phyloP scores from a whole-genome alignment of 2,888 invertebrate species.

The Stenotaenia linearis region DNA sequence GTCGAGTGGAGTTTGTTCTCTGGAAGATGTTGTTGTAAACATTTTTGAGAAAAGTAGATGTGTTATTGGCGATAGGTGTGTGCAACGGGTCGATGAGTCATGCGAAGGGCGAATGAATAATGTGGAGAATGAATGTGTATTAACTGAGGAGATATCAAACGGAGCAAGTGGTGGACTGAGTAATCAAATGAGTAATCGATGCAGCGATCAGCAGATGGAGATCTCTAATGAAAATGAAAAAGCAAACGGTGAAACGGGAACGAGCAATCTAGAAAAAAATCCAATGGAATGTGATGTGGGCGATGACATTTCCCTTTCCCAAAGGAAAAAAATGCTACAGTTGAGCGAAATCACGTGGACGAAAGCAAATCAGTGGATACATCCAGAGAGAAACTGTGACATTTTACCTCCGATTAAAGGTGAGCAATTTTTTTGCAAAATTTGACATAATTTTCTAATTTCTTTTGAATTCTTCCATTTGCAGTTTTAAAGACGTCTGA shows the following conservation, averaged over 20 bases:
- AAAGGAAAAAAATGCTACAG: not conserved
- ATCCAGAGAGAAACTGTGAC: not conserved
- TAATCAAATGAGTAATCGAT: constrained; percentile 2
- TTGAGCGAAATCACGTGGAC: not conserved
- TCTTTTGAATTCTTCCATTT: not conserved
- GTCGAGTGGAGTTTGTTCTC: not conserved
- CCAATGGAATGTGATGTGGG: not conserved
- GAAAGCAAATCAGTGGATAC: not conserved
- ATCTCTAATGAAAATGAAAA: not conserved
- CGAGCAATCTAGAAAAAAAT: not conserved
- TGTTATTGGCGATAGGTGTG: not conserved
- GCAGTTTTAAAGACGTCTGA: not conserved
- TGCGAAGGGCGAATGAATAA: not conserved
- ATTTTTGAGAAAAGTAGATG: not conserved
- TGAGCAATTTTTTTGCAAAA: no score
- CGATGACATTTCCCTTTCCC: not conserved
- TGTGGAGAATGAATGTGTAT: not conserved
- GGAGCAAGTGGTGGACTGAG: not conserved
- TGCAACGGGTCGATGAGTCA: not conserved
- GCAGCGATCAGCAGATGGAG: not conserved
- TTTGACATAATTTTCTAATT: no score
- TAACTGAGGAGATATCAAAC: not conserved
- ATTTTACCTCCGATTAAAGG: not conserved
- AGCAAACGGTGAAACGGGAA: not conserved
- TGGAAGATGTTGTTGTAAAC: not conserved